Percentiles rank a stretch among this genome's conserved stretches.
These are phyloP conservation scores for Gymnoscopelus microlampas DNA, from an alignment of 2,797 vertebrate genomes.

Conservation along the genomic window DNA sequence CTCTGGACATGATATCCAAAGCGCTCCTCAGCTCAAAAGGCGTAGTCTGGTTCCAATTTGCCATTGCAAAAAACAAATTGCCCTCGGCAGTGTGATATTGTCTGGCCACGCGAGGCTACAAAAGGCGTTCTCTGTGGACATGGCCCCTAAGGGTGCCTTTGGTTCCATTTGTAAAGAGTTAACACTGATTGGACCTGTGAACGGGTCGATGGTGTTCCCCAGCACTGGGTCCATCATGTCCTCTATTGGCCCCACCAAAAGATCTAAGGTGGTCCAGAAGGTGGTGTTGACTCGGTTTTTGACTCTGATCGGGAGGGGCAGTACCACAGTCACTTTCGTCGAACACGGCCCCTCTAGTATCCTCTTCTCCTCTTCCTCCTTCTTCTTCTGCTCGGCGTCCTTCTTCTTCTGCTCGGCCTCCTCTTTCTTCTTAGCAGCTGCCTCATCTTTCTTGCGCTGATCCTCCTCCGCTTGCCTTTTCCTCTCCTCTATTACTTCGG, in stretches of 20 bases:
- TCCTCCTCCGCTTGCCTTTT: conserved; percentile 72
- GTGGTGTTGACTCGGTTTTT: not conserved
- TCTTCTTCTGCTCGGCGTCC: conserved; percentile 64
- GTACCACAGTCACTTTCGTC: conserved; percentile 28
- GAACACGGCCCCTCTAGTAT: conserved; percentile 58
- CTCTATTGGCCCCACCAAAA: conserved; percentile 69
- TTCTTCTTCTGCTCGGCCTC: conserved; percentile 43
- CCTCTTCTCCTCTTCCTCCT: conserved; percentile 73
- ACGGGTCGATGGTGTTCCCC: conserved; percentile 76
- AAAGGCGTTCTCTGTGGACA: no score
- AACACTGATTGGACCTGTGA: conserved; percentile 57
- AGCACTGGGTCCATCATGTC: conserved; percentile 66
- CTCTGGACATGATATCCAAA: no score
- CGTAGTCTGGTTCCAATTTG: no score
- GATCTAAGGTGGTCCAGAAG: conserved; percentile 57
- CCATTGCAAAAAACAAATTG: no score
- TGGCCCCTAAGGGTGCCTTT: no score
- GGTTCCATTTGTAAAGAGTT: not conserved
- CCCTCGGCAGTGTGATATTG: no score
- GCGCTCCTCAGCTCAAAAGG: no score
- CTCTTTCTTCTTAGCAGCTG: conserved; percentile 48
- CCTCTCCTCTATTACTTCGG: conserved; percentile 62
- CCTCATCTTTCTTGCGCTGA: conserved; percentile 70
- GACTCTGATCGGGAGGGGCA: conserved; percentile 4
- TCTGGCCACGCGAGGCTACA: no score